Evolutionary conservation across 2,888 invertebrate genomes (phyloP).

Genomic region (Ctenicera cuprea): DNA sequence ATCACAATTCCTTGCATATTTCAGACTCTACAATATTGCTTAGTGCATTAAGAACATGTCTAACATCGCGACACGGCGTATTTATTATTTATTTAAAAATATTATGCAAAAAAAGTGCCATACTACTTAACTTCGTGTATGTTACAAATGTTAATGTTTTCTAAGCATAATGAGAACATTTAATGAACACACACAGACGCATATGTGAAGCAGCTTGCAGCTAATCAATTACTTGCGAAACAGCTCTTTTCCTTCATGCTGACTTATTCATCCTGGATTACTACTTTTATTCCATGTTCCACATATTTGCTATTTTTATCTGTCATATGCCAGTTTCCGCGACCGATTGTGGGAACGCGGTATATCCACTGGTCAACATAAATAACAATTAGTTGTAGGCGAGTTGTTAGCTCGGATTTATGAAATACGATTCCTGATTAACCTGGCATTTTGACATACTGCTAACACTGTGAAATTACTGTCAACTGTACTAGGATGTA

Average conservation of each 20-base stretch:
- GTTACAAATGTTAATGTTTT: too few relatives aligned
- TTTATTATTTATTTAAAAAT: too few relatives aligned
- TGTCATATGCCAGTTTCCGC: slow-evolving; percentile 32
- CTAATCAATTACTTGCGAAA: slow-evolving; percentile 39
- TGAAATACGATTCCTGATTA: slow-evolving; percentile 54
- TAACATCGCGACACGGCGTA: too few relatives aligned
- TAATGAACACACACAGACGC: background rate
- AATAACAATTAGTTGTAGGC: slow-evolving; percentile 57
- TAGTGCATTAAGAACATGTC: too few relatives aligned
- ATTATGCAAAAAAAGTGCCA: too few relatives aligned
- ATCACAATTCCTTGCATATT: too few relatives aligned
- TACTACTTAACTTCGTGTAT: too few relatives aligned
- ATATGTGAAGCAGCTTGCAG: slow-evolving; percentile 23
- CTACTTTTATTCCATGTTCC: slow-evolving; percentile 36
- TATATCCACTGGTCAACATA: slow-evolving; percentile 49
- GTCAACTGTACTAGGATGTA: slow-evolving; percentile 8
- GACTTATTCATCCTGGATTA: slow-evolving; percentile 39
- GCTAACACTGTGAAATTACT: slow-evolving; percentile 16
- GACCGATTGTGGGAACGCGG: slow-evolving; percentile 50
- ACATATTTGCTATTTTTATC: slow-evolving; percentile 34
- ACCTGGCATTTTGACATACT: slow-evolving; percentile 46
- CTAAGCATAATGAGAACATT: too few relatives aligned
- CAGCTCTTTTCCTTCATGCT: slow-evolving; percentile 35
- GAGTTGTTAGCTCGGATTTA: slow-evolving; percentile 54
- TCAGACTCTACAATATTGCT: too few relatives aligned